These are phyloP conservation scores for Biston betularia DNA, from an alignment of 2,888 invertebrate genomes.

Conservation along the genomic window DNA sequence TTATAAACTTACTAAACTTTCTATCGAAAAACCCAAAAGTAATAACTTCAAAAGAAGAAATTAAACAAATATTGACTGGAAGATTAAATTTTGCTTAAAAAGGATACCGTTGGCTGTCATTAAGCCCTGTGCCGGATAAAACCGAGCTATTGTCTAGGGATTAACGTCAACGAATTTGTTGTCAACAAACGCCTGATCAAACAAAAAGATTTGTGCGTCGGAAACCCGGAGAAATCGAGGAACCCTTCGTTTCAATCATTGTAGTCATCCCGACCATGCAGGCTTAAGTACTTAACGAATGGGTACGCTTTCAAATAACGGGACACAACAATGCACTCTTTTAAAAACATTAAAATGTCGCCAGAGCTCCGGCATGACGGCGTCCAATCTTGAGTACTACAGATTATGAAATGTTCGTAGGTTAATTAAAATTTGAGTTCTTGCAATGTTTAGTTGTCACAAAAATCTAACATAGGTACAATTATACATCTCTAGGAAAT, in stretches of 20 bases:
- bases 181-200: conserved; percentile 84
- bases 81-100: conserved; percentile 70
- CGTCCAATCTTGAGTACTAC: not conserved
- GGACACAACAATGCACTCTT: conserved; percentile 48
- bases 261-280: conserved; percentile 62
- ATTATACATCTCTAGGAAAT: not conserved
- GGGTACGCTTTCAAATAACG: conserved; percentile 58
- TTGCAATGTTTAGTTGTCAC: too few species aligned
- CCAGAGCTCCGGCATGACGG: not conserved
- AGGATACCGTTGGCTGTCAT: conserved; percentile 70
- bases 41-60: conserved; percentile 65
- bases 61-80: conserved; percentile 72
- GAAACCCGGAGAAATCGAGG: conserved; percentile 66
- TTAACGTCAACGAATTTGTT: conserved; percentile 84
- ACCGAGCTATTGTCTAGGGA: conserved; percentile 80
- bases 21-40: not conserved
- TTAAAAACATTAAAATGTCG: conserved; percentile 35
- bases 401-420: not conserved
- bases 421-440: not conserved
- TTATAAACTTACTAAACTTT: conserved; percentile 2
- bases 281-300: conserved; percentile 68
- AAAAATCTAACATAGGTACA: not conserved
- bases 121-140: conserved; percentile 69
- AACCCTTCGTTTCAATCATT: conserved; percentile 72
- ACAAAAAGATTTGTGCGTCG: conserved; percentile 78